These are phyloP conservation scores for Brienomyrus brachyistius DNA, from an alignment of 2,113 vertebrate genomes.

Conservation along the genomic window DNA sequence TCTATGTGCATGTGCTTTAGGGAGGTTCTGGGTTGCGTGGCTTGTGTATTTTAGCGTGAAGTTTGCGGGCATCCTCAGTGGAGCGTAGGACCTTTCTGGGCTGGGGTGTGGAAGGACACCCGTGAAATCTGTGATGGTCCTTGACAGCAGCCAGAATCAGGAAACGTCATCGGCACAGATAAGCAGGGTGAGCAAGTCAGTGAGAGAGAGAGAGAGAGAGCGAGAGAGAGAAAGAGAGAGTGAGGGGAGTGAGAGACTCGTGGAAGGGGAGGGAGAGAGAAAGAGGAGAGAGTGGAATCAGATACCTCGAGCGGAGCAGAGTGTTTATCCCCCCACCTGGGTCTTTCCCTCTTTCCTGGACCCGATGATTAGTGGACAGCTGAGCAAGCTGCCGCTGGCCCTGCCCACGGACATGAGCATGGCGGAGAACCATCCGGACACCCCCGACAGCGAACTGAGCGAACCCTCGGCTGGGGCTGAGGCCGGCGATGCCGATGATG, in stretches of 20 bases:
- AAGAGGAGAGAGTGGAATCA: not conserved
- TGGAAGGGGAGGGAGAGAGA: conserved; percentile 20
- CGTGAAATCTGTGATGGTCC: conserved; percentile 90
- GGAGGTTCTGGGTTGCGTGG: not conserved
- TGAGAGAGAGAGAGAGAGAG: conserved; percentile 11
- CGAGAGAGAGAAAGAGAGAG: not conserved
- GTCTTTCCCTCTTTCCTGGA: conserved; percentile 63
- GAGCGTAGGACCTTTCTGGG: conserved; percentile 79
- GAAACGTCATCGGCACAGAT: conserved; percentile 78
- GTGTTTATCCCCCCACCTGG: conserved; percentile 22
- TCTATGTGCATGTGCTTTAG: not conserved
- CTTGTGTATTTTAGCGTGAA: not conserved
- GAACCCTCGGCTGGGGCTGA: conserved; percentile 69
- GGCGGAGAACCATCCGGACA: conserved; percentile 85
- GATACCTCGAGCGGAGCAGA: not conserved
- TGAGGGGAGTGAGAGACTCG: conserved; percentile 20
- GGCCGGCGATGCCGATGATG: conserved; percentile 82
- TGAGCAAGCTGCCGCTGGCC: conserved; percentile 94
- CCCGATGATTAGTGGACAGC: conserved; percentile 98
- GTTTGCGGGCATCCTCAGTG: conserved; percentile 69
- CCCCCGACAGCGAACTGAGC: conserved; percentile 89
- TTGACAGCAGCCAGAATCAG: conserved; percentile 90
- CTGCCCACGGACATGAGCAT: conserved; percentile 94
- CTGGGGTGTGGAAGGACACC: conserved; percentile 88
- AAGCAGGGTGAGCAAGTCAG: conserved; percentile 35